These are phyloP conservation scores for Seriola rivoliana DNA, from an alignment of 2,113 vertebrate genomes.

Conservation along the genomic window DNA sequence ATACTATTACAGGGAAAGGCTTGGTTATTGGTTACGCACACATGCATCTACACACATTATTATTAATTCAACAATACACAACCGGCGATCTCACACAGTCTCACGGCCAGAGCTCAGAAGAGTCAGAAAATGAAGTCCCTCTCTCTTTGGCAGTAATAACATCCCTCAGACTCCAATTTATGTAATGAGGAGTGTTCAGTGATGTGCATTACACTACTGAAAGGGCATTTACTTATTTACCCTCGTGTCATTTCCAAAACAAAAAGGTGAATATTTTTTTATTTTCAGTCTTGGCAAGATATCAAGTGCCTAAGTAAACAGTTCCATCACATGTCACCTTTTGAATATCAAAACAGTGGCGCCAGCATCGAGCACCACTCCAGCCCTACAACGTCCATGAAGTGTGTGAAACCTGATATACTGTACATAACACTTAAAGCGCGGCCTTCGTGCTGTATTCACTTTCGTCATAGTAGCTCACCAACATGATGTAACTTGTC, in stretches of 20 bases:
- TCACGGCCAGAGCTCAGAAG: constrained; percentile 20
- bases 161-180: not conserved
- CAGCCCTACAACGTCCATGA: not conserved
- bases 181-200: not conserved
- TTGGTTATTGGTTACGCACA: constrained; percentile 24
- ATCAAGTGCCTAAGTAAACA: not conserved
- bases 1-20: constrained; percentile 44
- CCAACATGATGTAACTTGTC: constrained; percentile 2
- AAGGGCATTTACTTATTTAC: not conserved
- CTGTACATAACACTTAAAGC: not conserved
- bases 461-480: not conserved
- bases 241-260: not conserved
- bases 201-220: not conserved
- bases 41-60: constrained; percentile 24
- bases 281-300: no score
- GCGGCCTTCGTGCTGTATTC: not conserved
- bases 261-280: not conserved
- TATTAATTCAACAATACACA: constrained; percentile 14
- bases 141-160: not conserved
- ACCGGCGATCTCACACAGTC: constrained; percentile 24
- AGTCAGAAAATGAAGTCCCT: constrained; percentile 6
- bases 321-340: not conserved
- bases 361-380: not conserved
- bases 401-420: constrained; percentile 13
- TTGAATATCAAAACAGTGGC: not conserved